Conservation (phyloP, 2,113 vertebrate genomes). For the Gallinago media region DNA sequence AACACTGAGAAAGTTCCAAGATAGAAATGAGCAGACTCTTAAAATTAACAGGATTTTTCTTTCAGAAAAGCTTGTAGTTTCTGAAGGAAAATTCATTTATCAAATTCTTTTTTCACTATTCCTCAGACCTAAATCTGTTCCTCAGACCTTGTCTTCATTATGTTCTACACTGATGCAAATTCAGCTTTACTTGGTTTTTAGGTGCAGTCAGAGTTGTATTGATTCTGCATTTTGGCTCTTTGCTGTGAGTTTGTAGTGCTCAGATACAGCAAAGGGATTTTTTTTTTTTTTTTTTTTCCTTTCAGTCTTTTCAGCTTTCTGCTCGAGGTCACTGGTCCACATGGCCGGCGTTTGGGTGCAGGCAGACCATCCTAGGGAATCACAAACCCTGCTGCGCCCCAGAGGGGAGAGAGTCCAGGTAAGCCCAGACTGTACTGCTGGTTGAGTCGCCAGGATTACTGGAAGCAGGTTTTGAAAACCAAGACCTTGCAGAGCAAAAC, state of each 20-base stretch:
- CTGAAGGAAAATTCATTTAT: neutral
- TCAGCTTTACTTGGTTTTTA: neutral
- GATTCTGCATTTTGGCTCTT: neutral
- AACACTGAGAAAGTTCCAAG: neutral
- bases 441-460: neutral
- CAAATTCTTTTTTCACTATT: neutral
- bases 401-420: slow-evolving; percentile 39
- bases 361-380: slow-evolving; percentile 57
- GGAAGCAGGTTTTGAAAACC: neutral
- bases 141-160: neutral
- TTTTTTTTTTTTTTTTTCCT: neutral
- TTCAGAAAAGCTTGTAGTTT: neutral
- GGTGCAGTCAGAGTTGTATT: neutral
- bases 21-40: neutral
- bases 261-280: neutral
- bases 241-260: neutral
- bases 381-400: slow-evolving; percentile 53
- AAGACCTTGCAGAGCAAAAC: neutral
- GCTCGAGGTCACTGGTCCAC: slow-evolving; percentile 56
- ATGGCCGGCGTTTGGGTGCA: slow-evolving; percentile 72
- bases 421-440: neutral
- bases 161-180: neutral
- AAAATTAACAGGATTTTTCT: neutral
- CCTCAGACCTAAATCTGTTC: neutral
- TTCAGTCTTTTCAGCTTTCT: neutral